phyloP scores from a whole-genome alignment of 2,113 vertebrate genomes.

The Melanocharis versteri region DNA sequence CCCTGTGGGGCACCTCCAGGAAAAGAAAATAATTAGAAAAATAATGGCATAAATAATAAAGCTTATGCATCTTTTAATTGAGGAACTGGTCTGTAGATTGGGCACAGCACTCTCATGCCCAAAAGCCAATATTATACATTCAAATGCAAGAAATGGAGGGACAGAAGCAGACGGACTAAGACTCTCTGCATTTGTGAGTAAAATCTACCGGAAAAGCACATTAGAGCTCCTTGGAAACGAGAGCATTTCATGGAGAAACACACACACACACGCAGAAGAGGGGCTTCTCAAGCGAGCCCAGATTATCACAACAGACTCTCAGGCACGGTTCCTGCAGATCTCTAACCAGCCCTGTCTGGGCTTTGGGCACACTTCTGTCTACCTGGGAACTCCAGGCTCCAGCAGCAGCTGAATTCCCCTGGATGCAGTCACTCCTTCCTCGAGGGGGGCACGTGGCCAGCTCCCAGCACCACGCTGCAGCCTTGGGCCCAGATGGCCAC shows the following conservation, averaged over 20 bases:
- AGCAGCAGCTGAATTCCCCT: not conserved
- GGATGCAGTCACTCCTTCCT: not conserved
- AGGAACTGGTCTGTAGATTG: not conserved
- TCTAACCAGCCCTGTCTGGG: not conserved
- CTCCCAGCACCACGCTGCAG: not conserved
- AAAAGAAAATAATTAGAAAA: not conserved
- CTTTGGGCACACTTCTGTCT: not conserved
- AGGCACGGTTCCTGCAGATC: not conserved
- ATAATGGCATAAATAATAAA: not conserved
- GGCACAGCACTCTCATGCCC: not conserved
- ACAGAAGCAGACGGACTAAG: not conserved
- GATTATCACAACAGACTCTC: not conserved
- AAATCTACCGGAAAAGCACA: not conserved
- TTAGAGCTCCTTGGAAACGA: not conserved
- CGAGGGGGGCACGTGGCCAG: not conserved
- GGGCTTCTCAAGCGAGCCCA: not conserved
- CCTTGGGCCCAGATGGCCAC: not conserved
- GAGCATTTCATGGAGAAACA: not conserved
- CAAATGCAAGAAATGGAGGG: not conserved
- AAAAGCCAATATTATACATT: slow-evolving; percentile 27
- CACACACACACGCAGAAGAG: not conserved
- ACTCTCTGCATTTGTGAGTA: not conserved
- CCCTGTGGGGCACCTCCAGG: not conserved
- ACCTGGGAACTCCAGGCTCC: not conserved
- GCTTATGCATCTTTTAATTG: not conserved